Conservation (phyloP, 1,140 invertebrate genomes). For the Halictus rubicundus region DNA sequence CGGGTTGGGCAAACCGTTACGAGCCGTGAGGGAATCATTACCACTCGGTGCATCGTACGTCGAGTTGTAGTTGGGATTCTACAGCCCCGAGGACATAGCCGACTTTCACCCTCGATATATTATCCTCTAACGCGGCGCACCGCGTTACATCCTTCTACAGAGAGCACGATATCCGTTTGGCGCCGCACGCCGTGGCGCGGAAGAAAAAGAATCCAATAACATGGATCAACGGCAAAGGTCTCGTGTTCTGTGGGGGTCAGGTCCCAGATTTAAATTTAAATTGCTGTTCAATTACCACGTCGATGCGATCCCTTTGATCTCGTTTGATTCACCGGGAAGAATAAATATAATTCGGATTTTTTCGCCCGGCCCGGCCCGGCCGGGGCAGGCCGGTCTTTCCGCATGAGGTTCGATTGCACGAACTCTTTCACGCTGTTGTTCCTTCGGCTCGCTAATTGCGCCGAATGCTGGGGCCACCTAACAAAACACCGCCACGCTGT, state of each 20-base stretch:
- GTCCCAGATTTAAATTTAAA: constrained; percentile 40
- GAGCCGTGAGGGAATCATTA: constrained; percentile 61
- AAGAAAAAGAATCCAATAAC: constrained; percentile 27
- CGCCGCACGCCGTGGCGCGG: background rate
- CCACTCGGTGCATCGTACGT: constrained; percentile 49
- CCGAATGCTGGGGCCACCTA: constrained; percentile 40
- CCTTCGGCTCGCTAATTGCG: constrained; percentile 56
- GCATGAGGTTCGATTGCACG: constrained; percentile 35
- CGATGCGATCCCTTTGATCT: constrained; percentile 28
- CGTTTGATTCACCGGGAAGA: constrained; percentile 20
- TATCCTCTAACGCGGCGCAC: background rate
- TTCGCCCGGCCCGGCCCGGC: background rate
- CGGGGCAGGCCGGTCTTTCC: background rate
- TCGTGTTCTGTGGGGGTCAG: constrained; percentile 3
- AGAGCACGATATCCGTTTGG: background rate
- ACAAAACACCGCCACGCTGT: constrained; percentile 62
- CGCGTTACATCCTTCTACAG: background rate
- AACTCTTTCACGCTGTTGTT: constrained; percentile 1
- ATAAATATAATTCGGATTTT: constrained; percentile 42
- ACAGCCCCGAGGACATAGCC: background rate
- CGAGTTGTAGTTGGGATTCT: constrained; percentile 23
- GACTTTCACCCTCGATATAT: constrained; percentile 9
- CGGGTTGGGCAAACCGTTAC: constrained; percentile 49
- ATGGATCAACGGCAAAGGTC: background rate
- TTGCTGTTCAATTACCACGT: constrained; percentile 34